A percentile compares a stretch with the other conserved stretches of the same genome.
phyloP scores from a whole-genome alignment of 2,888 invertebrate species.

The Tetranychus piercei region DNA sequence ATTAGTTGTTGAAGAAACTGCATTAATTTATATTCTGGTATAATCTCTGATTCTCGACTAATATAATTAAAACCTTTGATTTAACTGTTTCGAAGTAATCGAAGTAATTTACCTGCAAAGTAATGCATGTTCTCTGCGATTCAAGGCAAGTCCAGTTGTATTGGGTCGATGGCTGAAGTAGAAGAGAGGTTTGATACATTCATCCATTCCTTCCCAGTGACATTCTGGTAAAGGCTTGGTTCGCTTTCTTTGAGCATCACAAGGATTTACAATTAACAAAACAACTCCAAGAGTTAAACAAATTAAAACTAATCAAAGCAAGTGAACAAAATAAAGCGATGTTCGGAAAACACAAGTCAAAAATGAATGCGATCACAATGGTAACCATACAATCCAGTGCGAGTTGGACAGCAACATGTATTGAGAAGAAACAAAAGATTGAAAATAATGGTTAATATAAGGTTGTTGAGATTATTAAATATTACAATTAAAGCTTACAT shows the following conservation, averaged over 20 bases:
- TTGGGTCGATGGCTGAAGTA: conserved; percentile 9
- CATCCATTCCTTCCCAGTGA: conserved; percentile 1
- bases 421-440: no score
- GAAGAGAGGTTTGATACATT: background rate
- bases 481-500: no score
- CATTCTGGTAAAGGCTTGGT: background rate
- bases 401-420: no score
- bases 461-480: no score
- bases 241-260: background rate
- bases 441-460: no score
- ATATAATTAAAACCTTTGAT: no score
- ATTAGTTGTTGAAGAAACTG: no score
- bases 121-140: conserved; percentile 2
- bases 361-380: no score
- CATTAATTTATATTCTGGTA: no score
- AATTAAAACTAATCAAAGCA: background rate
- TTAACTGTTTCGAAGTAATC: no score
- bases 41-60: no score
- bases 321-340: background rate
- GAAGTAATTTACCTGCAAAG: background rate
- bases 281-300: background rate
- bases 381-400: no score
- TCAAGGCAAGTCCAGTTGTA: background rate
- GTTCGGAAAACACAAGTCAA: background rate
- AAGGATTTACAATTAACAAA: background rate